Percentiles rank a stretch among this genome's conserved stretches.
phyloP scores from a whole-genome alignment of 1,140 invertebrate genomes.

The Habropoda laboriosa region DNA sequence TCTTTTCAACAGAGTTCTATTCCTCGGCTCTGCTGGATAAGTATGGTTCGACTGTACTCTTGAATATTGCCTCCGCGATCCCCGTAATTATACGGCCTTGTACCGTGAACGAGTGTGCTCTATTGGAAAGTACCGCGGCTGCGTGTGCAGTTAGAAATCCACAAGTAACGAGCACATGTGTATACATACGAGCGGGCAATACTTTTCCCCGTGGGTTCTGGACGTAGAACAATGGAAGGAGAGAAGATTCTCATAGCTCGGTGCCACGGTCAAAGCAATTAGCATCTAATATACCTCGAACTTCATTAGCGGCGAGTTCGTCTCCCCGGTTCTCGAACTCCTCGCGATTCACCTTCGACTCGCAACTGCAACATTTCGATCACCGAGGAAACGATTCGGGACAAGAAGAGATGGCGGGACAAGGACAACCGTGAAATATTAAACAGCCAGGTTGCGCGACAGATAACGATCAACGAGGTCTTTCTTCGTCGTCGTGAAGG shows the following conservation, averaged over 20 bases:
- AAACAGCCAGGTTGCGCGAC: too few species aligned
- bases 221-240: slow-evolving; percentile 34
- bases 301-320: slow-evolving; percentile 30
- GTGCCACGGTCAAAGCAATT: slow-evolving; percentile 46
- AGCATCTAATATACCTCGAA: slow-evolving; percentile 51
- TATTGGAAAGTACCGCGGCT: neutral
- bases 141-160: neutral
- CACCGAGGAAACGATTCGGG: neutral
- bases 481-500: too few species aligned
- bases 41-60: neutral
- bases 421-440: neutral
- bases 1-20: neutral
- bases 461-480: too few species aligned
- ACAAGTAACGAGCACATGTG: too few species aligned
- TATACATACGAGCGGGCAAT: neutral
- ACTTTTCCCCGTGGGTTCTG: neutral
- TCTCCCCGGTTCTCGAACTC: slow-evolving; percentile 8
- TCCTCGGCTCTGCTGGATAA: slow-evolving; percentile 5
- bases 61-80: too few species aligned
- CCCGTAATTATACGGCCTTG: neutral
- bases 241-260: slow-evolving; percentile 47
- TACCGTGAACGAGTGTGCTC: neutral
- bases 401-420: neutral
- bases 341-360: neutral
- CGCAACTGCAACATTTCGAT: neutral